These are phyloP conservation scores for Tenthredo distinguenda DNA, from an alignment of 2,888 invertebrate species.

Conservation along the genomic window DNA sequence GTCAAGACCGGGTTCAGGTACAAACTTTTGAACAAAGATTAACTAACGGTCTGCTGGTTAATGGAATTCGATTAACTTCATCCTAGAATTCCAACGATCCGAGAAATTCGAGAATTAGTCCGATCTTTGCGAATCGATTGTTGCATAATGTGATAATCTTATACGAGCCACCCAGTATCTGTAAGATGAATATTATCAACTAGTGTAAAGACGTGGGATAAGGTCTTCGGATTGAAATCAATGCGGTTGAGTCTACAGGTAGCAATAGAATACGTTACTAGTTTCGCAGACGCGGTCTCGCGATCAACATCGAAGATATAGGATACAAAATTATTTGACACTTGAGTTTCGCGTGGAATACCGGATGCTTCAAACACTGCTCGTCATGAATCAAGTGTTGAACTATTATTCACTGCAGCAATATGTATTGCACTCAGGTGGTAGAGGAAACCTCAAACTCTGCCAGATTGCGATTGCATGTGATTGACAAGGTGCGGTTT, in stretches of 20 bases:
- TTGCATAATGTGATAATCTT: not conserved
- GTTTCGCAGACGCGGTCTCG: not conserved
- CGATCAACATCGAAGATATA: not conserved
- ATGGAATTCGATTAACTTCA: not conserved
- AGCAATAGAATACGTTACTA: conserved; percentile 2
- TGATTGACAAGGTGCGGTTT: not conserved
- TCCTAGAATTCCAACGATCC: not conserved
- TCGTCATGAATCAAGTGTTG: not conserved
- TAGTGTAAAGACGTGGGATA: not conserved
- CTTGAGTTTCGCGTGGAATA: conserved; percentile 4
- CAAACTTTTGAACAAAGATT: not conserved
- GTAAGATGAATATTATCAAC: not conserved
- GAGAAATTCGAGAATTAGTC: not conserved
- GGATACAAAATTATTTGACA: not conserved
- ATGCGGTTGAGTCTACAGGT: not conserved
- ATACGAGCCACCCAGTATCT: not conserved
- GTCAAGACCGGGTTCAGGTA: not conserved
- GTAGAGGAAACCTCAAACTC: not conserved
- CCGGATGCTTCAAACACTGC: not conserved
- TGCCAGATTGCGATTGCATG: not conserved
- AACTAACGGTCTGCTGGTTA: not conserved
- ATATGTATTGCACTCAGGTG: not conserved
- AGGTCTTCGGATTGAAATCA: not conserved
- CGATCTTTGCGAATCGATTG: not conserved
- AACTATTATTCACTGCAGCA: not conserved